phyloP scores from a whole-genome alignment of 1,140 invertebrate species.

The Drosophila repleta region DNA sequence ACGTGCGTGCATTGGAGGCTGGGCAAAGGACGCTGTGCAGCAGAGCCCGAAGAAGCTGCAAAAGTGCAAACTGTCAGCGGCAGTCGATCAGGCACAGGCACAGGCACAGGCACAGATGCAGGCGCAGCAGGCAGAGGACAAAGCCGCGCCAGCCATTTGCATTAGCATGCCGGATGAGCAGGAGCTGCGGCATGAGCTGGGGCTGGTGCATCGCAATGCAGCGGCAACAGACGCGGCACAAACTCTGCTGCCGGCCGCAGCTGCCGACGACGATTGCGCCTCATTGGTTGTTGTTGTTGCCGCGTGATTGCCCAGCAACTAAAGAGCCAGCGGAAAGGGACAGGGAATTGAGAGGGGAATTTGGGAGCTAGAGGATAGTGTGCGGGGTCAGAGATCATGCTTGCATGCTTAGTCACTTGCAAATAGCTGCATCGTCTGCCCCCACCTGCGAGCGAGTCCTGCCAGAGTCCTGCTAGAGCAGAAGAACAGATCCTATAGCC shows the following conservation, averaged over 20 bases:
- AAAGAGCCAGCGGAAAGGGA: slow-evolving; percentile 15
- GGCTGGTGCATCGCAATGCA: slow-evolving; percentile 22
- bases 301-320: slow-evolving; percentile 72
- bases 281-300: slow-evolving; percentile 79
- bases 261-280: slow-evolving; percentile 74
- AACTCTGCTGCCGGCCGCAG: slow-evolving; percentile 70
- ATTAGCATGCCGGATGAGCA: slow-evolving; percentile 74
- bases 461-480: slow-evolving; percentile 7
- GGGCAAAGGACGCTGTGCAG: slow-evolving; percentile 74
- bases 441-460: neutral
- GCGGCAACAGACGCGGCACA: slow-evolving; percentile 34
- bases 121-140: slow-evolving; percentile 38
- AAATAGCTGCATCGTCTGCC: slow-evolving; percentile 62
- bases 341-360: slow-evolving; percentile 17
- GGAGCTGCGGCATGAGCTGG: slow-evolving; percentile 21
- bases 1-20: slow-evolving; percentile 61
- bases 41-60: slow-evolving; percentile 63
- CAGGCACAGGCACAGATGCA: slow-evolving; percentile 37
- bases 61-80: slow-evolving; percentile 80
- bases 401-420: slow-evolving; percentile 70
- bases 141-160: slow-evolving; percentile 69
- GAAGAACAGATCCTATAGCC: slow-evolving; percentile 5
- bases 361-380: neutral
- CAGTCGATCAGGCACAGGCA: slow-evolving; percentile 42
- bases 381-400: slow-evolving; percentile 25